phyloP scores from a whole-genome alignment of 2,113 vertebrate genomes.

The Pygathrix nemaeus region DNA sequence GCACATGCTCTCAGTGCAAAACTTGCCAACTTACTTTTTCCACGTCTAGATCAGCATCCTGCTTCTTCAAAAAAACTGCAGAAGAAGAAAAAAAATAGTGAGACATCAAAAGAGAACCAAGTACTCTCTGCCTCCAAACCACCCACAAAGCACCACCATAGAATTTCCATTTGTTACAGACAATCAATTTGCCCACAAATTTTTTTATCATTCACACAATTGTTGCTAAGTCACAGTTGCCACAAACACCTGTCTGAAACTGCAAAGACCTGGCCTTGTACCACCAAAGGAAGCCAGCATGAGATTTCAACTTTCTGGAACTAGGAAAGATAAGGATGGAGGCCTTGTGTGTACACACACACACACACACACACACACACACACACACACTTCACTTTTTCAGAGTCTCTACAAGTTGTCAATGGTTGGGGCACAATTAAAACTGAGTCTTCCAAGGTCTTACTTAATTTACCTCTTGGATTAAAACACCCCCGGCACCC shows the following conservation, averaged over 20 bases:
- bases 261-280: constrained; percentile 2
- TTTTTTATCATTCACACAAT: constrained; percentile 52
- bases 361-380: background rate
- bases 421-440: background rate
- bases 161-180: constrained; percentile 65
- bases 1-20: background rate
- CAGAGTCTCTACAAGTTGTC: background rate
- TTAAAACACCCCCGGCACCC: background rate
- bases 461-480: background rate
- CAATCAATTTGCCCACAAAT: constrained; percentile 42
- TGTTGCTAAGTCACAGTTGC: constrained; percentile 71
- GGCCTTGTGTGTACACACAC: background rate
- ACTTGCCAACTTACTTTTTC: constrained; percentile 62
- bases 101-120: constrained; percentile 55
- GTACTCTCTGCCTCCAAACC: background rate
- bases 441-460: background rate
- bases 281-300: background rate
- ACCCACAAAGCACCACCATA: constrained; percentile 53
- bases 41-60: constrained; percentile 30
- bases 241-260: constrained; percentile 60
- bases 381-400: background rate
- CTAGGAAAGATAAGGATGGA: background rate
- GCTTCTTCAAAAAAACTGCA: constrained; percentile 57
- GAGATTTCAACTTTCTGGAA: constrained; percentile 11
- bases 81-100: background rate